Evolutionary conservation across 2,113 vertebrate genomes (phyloP).

Genomic region (Erythrolamprus reginae): DNA sequence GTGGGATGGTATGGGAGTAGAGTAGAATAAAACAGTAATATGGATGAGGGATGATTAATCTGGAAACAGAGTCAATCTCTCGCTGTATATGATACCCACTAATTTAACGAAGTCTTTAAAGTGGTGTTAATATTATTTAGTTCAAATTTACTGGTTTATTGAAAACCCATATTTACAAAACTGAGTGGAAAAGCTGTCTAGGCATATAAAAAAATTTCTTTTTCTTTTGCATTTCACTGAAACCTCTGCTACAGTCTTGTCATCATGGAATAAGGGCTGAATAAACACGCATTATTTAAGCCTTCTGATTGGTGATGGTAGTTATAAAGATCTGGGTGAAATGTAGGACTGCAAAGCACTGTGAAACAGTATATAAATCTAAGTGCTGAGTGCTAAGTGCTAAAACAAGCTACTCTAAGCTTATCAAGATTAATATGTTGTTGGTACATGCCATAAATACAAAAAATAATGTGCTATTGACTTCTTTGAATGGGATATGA

Average conservation of each 20-base stretch:
- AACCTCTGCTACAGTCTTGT: not conserved
- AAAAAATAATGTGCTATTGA: not conserved
- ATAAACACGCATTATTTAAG: not conserved
- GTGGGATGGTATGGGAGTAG: not conserved
- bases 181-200: not conserved
- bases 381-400: too few relatives aligned
- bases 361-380: too few relatives aligned
- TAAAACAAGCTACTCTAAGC: not conserved
- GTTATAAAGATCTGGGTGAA: not conserved
- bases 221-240: not conserved
- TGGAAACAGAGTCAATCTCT: not conserved
- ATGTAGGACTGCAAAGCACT: too few relatives aligned
- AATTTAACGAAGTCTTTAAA: not conserved
- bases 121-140: not conserved
- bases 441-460: not conserved
- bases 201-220: not conserved
- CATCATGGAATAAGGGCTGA: not conserved
- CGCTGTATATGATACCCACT: not conserved
- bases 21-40: too few relatives aligned
- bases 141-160: not conserved
- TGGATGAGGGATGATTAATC: not conserved
- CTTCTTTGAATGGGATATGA: not conserved
- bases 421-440: not conserved
- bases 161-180: not conserved
- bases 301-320: not conserved